Percentiles rank a stretch among this genome's conserved stretches.
phyloP scores from a whole-genome alignment of 2,888 invertebrate genomes.

The Actias luna region DNA sequence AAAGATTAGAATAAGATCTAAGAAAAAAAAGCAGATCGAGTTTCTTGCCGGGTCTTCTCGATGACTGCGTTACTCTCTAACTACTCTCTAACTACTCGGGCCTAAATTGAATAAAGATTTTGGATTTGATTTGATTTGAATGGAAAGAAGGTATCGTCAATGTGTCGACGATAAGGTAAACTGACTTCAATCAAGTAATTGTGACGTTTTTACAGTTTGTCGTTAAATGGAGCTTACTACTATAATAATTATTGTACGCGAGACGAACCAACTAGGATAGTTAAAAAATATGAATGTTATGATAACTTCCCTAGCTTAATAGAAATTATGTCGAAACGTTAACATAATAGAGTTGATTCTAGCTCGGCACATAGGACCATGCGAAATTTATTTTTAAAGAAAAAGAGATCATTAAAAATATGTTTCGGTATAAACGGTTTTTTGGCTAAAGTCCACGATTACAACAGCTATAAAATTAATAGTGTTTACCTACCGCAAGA shows the following conservation, averaged over 20 bases:
- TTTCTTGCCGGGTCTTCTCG: no score
- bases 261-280: not conserved
- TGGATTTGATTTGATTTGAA: no score
- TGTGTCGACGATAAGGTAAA: no score
- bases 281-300: not conserved
- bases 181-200: no score
- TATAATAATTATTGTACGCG: not conserved
- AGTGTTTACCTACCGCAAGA: not conserved
- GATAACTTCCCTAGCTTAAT: not conserved
- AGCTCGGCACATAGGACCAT: not conserved
- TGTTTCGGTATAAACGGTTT: slow-evolving; percentile 1
- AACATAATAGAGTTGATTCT: not conserved
- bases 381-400: not conserved
- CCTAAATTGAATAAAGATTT: no score
- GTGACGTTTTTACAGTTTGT: no score
- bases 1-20: no score
- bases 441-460: slow-evolving; percentile 8
- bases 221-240: no score
- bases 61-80: no score
- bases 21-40: no score
- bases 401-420: not conserved
- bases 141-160: no score
- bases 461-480: slow-evolving; percentile 6
- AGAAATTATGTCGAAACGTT: not conserved
- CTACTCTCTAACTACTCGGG: no score